A percentile compares a stretch with the other conserved stretches of the same genome.
phyloP scores from a whole-genome alignment of 2,113 vertebrate species.

The Mormyrus iriodes region DNA sequence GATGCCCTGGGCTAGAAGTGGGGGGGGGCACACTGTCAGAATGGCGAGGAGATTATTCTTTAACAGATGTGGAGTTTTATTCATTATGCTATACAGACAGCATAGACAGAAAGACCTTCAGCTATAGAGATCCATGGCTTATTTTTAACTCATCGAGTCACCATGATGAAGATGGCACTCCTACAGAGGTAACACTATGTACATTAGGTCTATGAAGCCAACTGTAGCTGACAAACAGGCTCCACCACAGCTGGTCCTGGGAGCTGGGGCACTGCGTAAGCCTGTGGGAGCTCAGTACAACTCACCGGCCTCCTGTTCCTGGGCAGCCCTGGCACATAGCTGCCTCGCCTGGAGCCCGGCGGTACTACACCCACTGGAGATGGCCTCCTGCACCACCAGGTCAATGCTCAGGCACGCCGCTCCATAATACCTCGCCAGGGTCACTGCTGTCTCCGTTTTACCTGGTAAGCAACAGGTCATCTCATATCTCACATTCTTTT shows the following conservation, averaged over 20 bases:
- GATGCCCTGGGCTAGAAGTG: slow-evolving; percentile 26
- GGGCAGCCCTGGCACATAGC: slow-evolving; percentile 59
- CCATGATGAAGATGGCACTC: background rate
- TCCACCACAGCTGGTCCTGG: background rate
- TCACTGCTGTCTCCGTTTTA: slow-evolving; percentile 52
- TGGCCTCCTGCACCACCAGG: slow-evolving; percentile 62
- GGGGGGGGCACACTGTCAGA: background rate
- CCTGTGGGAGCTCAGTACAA: background rate
- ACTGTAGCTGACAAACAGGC: background rate
- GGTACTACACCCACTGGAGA: slow-evolving; percentile 47
- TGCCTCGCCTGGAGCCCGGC: slow-evolving; percentile 58
- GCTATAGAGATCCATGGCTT: background rate
- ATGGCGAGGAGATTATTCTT: background rate
- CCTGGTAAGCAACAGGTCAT: slow-evolving; percentile 46
- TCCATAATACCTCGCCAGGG: slow-evolving; percentile 61
- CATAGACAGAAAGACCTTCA: background rate
- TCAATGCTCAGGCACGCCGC: slow-evolving; percentile 66
- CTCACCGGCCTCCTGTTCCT: slow-evolving; percentile 61
- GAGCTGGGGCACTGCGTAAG: background rate
- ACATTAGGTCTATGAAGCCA: background rate
- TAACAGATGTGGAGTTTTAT: background rate
- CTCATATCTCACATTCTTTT: background rate
- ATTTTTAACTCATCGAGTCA: background rate
- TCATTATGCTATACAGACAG: too few relatives aligned
- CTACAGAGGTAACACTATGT: background rate